Evolutionary conservation across 2,888 invertebrate genomes (phyloP).

Genomic region (Cabera pusaria): DNA sequence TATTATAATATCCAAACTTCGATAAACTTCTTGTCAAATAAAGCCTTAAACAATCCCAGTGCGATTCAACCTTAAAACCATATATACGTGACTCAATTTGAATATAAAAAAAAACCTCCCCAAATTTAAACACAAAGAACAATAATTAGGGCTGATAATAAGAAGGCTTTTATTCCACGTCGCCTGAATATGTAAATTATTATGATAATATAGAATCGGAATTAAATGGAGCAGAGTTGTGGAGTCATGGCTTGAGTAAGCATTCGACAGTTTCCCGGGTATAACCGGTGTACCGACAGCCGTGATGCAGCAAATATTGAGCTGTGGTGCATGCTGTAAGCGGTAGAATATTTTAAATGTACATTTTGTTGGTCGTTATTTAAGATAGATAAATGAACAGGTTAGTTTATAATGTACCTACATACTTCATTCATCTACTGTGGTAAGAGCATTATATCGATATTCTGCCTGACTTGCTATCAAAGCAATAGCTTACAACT

Average conservation of each 20-base stretch:
- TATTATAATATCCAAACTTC: too few relatives aligned
- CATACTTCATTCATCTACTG: too few relatives aligned
- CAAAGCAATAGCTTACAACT: too few relatives aligned
- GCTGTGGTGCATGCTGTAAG: conserved; percentile 31
- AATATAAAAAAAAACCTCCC: conserved; percentile 58
- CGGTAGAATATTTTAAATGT: too few relatives aligned
- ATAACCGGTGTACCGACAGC: conserved; percentile 53
- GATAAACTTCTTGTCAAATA: too few relatives aligned
- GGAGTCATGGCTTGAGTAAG: conserved; percentile 66
- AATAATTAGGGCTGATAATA: conserved; percentile 78
- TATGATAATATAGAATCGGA: conserved; percentile 75
- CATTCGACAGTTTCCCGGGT: conserved; percentile 55
- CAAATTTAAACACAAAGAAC: conserved; percentile 75
- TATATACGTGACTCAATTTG: conserved; percentile 63
- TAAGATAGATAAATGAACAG: too few relatives aligned
- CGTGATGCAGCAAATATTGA: conserved; percentile 64
- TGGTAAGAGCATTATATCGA: too few relatives aligned
- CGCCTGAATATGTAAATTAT: conserved; percentile 72
- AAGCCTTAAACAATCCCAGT: conserved; percentile 4
- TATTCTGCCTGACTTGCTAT: too few relatives aligned
- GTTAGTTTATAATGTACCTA: too few relatives aligned
- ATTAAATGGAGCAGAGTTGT: conserved; percentile 75
- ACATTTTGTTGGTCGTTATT: too few relatives aligned
- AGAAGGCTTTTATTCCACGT: conserved; percentile 63
- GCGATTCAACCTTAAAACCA: conserved; percentile 24